Evolutionary conservation across 30 jellyfish, hydroid and myxozoan species (phyloP).

Genomic region (Chironex yamaguchii): DNA sequence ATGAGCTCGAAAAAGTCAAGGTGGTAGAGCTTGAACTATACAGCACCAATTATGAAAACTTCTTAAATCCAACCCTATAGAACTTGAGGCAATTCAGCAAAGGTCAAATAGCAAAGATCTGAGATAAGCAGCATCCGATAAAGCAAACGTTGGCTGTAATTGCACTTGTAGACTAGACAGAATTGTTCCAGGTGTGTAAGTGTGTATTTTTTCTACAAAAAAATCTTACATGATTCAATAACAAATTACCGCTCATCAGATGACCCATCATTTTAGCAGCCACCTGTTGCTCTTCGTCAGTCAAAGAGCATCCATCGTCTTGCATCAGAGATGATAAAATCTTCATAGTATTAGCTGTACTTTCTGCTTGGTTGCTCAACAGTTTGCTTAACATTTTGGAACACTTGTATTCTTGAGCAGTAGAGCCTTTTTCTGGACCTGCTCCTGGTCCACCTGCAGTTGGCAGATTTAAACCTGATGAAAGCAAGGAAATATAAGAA

Average conservation of each 20-base stretch:
- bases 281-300: constrained; percentile 88
- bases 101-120: not conserved
- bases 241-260: constrained; percentile 92
- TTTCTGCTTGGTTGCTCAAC: constrained; percentile 97
- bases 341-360: constrained; percentile 97
- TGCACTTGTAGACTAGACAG: too few relatives aligned
- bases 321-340: constrained; percentile 83
- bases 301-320: constrained; percentile 98
- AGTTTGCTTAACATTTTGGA: constrained; percentile 91
- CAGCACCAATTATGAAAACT: too few relatives aligned
- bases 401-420: constrained; percentile 82
- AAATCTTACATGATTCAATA: too few relatives aligned
- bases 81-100: too few relatives aligned
- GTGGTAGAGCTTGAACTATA: too few relatives aligned
- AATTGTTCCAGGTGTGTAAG: too few relatives aligned
- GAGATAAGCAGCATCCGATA: not conserved
- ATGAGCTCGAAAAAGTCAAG: too few relatives aligned
- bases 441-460: constrained; percentile 36
- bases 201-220: too few relatives aligned
- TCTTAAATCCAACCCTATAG: too few relatives aligned
- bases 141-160: too few relatives aligned
- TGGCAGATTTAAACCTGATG: not conserved
- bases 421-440: constrained; percentile 41
- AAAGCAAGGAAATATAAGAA: too few relatives aligned
- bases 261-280: constrained; percentile 99